phyloP scores from a whole-genome alignment of 2,888 invertebrate genomes.

The Tipula unca region DNA sequence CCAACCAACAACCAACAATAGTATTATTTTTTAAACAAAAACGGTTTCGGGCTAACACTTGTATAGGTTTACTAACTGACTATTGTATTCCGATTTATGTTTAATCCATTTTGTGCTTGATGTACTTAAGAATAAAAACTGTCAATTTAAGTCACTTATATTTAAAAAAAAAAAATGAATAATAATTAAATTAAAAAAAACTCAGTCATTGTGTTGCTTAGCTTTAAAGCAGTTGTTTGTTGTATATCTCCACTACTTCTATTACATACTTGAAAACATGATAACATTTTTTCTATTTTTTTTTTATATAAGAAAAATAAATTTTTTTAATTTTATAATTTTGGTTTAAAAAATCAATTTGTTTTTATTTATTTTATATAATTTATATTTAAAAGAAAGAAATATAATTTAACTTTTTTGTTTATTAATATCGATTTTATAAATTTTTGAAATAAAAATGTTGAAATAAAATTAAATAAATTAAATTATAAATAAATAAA shows the following conservation, averaged over 20 bases:
- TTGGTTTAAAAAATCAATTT: neutral
- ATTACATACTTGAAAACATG: neutral
- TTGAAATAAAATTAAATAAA: neutral
- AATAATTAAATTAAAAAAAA: neutral
- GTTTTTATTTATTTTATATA: slow-evolving; percentile 4
- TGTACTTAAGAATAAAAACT: neutral
- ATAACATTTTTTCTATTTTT: neutral
- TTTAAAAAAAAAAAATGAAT: neutral
- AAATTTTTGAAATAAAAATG: neutral
- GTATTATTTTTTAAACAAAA: neutral
- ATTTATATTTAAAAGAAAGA: neutral
- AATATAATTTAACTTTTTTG: neutral
- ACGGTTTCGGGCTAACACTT: neutral
- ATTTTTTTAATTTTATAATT: neutral
- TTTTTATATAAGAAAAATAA: neutral
- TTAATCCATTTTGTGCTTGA: neutral
- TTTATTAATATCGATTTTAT: neutral
- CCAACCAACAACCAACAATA: neutral
- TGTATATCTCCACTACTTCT: neutral
- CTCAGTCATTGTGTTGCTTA: neutral
- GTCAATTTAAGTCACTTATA: neutral
- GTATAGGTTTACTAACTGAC: neutral
- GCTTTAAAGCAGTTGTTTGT: slow-evolving; percentile 14
- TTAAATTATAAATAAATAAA: neutral
- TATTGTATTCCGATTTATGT: neutral